Base-by-base conservation (phyloP, 2,113 vertebrate species). In the Pomatostomus ruficeps region DNA sequence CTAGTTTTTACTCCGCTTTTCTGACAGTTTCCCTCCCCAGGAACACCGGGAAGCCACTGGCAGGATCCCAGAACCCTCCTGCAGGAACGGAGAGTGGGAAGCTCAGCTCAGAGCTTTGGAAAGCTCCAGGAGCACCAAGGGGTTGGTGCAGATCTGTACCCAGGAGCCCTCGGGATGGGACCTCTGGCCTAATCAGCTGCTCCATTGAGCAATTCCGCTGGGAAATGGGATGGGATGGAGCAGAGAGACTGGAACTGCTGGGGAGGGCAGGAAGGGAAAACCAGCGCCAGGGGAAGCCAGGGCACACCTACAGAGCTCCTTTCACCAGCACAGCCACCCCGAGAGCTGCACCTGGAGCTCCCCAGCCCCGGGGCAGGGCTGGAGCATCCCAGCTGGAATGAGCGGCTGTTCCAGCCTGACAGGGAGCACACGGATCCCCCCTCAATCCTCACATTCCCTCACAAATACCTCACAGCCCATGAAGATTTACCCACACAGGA, bases 141-240 rank as follows among this genome's bases (percentile, higher is more conserved):
- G 46, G 26, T 12, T 0, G 0, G 54, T 33, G 54, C 61, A 55
- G 63, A 22, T 25, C 7, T 9, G 75, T 55, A 29, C 59, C 52
- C 61, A 45, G 61, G n/a, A 76, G 6, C 40, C 8, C 59, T 9
- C n/a, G 29, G 87, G 9, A 46, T 45, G 70, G 14, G 73, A 92
- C 93, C 94, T 93, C 91, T 90, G 75, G 14, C 93, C 95, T 91
- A 5, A 36, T 57, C 82, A 85, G 89, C 90, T 85, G 77, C 40
- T 58, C 35, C 33, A 40, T 88, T 94, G 95, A 83, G 91, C 26
- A 97, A 96, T 40, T 51, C 87, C 82, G 14, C 5, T 5, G 82
- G 88, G 94, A 89, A 61, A 49, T 0, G 36, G n/a, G 26, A 17
- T 11, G 61, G 82, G 42, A 72, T 2, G 8, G 1, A 1, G 68